Conservation (phyloP, 2,797 vertebrate genomes). For the Champsocephalus esox region DNA sequence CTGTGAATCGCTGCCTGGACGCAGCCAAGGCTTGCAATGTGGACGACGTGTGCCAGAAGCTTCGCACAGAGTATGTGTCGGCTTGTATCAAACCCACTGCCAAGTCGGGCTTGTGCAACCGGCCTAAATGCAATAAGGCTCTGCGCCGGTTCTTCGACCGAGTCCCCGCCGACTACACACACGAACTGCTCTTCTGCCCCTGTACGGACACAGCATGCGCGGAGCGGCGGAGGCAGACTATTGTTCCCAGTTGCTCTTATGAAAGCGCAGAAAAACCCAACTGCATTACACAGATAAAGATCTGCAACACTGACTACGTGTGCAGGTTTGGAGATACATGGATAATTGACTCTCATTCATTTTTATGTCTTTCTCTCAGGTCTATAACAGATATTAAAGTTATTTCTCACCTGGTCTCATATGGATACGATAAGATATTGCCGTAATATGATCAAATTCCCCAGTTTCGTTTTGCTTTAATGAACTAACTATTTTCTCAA, state of each 20-base stretch:
- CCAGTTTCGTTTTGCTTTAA: constrained; percentile 27
- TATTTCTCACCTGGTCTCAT: constrained; percentile 34
- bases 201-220: constrained; percentile 92
- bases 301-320: constrained; percentile 90
- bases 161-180: constrained; percentile 92
- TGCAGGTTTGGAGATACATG: constrained; percentile 87
- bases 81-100: constrained; percentile 90
- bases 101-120: constrained; percentile 88
- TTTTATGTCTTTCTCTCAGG: neutral
- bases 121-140: constrained; percentile 93
- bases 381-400: constrained; percentile 39
- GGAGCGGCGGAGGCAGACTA: constrained; percentile 94
- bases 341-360: constrained; percentile 35
- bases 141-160: constrained; percentile 96
- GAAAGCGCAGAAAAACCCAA: constrained; percentile 89
- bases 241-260: constrained; percentile 95
- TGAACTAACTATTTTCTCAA: constrained; percentile 28
- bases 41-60: constrained; percentile 91
- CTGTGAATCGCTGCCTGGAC: constrained; percentile 93
- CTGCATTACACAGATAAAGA: constrained; percentile 88
- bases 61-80: constrained; percentile 93
- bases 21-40: constrained; percentile 98
- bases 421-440: constrained; percentile 32
- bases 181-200: constrained; percentile 96
- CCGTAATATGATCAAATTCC: constrained; percentile 34